phyloP scores from a whole-genome alignment of 2,113 vertebrate species.

The Grammomys surdaster region DNA sequence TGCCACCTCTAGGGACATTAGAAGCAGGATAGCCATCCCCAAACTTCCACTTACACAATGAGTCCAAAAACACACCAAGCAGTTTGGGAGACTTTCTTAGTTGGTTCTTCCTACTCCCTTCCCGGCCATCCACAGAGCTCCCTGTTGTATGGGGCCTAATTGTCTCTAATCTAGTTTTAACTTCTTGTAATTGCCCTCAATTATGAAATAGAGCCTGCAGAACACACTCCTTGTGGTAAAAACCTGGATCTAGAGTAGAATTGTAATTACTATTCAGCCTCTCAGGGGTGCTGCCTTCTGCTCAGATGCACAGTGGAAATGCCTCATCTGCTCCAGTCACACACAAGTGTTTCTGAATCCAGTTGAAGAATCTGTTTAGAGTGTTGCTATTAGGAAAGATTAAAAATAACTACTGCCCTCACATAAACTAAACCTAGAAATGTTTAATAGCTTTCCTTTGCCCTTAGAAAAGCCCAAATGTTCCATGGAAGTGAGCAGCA shows the following conservation, averaged over 20 bases:
- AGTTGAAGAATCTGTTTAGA: not conserved
- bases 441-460: not conserved
- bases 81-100: slow-evolving; percentile 59
- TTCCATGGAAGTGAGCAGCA: not conserved
- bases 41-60: not conserved
- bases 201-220: slow-evolving; percentile 73
- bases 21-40: not conserved
- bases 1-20: not conserved
- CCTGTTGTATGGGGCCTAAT: slow-evolving; percentile 73
- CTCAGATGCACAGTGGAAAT: slow-evolving; percentile 26
- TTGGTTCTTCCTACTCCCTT: slow-evolving; percentile 66
- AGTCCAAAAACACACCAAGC: slow-evolving; percentile 31
- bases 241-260: slow-evolving; percentile 70
- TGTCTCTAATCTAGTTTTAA: slow-evolving; percentile 78
- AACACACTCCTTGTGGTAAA: slow-evolving; percentile 75
- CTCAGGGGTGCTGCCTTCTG: slow-evolving; percentile 64
- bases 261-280: slow-evolving; percentile 70
- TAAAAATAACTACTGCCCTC: not conserved
- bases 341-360: slow-evolving; percentile 29
- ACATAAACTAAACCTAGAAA: slow-evolving; percentile 51
- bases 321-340: slow-evolving; percentile 16
- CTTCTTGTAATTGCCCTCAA: slow-evolving; percentile 78
- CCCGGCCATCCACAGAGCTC: slow-evolving; percentile 66
- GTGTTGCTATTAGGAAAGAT: not conserved
- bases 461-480: slow-evolving; percentile 14